Base-by-base conservation (phyloP, 2,797 vertebrate genomes). In the Decapterus maruadsi region DNA sequence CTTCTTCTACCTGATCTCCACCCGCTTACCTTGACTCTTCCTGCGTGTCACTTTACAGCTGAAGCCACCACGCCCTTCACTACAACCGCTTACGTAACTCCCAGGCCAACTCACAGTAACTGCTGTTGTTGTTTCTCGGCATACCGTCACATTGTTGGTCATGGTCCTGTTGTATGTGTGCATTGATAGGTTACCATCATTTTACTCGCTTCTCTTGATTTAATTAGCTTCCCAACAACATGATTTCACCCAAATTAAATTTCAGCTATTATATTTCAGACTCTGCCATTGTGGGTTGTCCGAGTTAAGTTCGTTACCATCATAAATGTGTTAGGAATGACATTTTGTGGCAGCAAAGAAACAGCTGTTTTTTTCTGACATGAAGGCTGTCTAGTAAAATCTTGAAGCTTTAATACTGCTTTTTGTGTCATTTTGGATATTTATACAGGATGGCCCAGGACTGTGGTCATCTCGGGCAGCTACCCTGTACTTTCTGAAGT, bases 261-360 rank as follows among this genome's bases (percentile, higher is more conserved):
- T 78, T 75, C 48, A 13, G 31, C 75, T 57, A 51, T 84, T 89
- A 78, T 78, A 57, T 81, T 76, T 78, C 69, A 61, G 63, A n/a
- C 53, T 63, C n/a, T 70, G 57, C 50, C 57, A n/a, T 68, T 81
- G 19, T 75, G 43, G 40, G 75, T 63, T 54, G 66, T 48, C 62
- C 74, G 34, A 63, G 58, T 77, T 78, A 67, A 78, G 42, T 72
- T 78, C 57, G 72, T 85, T 77, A 45, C 56, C 29, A 13, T 62
- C 43, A 31, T 55, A 76, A 69, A 77, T 81, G 62, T 78, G 59
- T 57, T 20, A 50, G 20, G 65, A 81, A 72, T 86, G 58, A 51
- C 50, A 65, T 72, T 73, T 75, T 72, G 73, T 73, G 26, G 20
- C 51, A 68, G 66, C 68, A 72, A 72, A 78, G 38, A 42, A 42